Evolutionary conservation across 2,113 vertebrate genomes (phyloP).

Genomic region (Ranitomeya imitator): DNA sequence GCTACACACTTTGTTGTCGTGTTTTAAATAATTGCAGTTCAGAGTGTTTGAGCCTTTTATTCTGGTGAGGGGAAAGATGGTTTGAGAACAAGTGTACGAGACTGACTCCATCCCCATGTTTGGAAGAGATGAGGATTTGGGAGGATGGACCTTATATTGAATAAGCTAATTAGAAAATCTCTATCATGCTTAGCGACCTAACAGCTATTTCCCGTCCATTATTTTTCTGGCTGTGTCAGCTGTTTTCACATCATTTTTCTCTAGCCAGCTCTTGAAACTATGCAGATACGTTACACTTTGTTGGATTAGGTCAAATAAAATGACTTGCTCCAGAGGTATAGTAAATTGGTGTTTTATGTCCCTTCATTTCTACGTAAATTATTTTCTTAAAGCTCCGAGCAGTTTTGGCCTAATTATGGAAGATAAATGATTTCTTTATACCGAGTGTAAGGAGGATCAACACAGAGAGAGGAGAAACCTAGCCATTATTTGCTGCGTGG

Average conservation of each 20-base stretch:
- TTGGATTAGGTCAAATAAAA: constrained; percentile 43
- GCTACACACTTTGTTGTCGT: too few relatives aligned
- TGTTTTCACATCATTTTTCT: neutral
- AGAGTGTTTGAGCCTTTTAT: too few relatives aligned
- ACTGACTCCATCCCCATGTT: neutral
- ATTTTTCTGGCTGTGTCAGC: constrained; percentile 35
- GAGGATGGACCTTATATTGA: neutral
- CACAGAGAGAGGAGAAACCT: neutral
- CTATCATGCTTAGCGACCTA: constrained; percentile 8
- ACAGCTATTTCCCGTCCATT: constrained; percentile 7
- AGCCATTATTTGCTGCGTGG: constrained; percentile 7
- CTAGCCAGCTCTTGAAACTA: constrained; percentile 5
- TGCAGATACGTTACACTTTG: constrained; percentile 9
- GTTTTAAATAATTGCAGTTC: too few relatives aligned
- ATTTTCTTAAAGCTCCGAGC: constrained; percentile 24
- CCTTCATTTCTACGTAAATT: constrained; percentile 17
- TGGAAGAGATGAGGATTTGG: neutral
- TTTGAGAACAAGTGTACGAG: too few relatives aligned
- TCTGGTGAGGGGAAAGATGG: too few relatives aligned
- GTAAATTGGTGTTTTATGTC: constrained; percentile 33
- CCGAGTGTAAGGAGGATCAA: neutral
- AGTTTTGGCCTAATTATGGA: constrained; percentile 35
- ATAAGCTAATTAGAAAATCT: constrained; percentile 4
- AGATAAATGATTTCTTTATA: constrained; percentile 49
- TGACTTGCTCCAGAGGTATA: constrained; percentile 25